Evolutionary conservation across 2,888 invertebrate genomes (phyloP).

Genomic region (Galerucella pusilla): DNA sequence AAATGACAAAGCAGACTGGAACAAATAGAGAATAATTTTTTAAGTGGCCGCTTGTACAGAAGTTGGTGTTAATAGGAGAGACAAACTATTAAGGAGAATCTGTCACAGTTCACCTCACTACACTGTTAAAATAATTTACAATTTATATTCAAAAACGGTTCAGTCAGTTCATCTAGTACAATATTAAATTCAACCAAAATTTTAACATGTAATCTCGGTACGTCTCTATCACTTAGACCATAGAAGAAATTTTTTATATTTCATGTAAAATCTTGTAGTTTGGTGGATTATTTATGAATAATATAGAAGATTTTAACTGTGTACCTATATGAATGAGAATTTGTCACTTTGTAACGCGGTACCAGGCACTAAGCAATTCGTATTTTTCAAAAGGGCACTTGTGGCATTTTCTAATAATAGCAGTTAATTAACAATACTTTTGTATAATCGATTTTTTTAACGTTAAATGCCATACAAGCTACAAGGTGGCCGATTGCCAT

Average conservation of each 20-base stretch:
- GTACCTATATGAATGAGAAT: constrained; percentile 16
- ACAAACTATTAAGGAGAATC: constrained; percentile 49
- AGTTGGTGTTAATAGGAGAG: constrained; percentile 47
- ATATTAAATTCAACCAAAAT: neutral
- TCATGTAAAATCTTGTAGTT: too few species aligned
- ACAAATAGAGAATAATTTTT: constrained; percentile 46
- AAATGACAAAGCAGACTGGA: constrained; percentile 47
- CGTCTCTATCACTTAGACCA: too few species aligned
- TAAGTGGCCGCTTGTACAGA: constrained; percentile 43
- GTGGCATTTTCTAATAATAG: constrained; percentile 50
- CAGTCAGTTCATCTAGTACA: neutral
- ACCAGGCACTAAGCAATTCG: constrained; percentile 53
- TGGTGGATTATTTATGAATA: neutral
- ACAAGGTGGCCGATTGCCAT: constrained; percentile 40
- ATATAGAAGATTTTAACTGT: neutral
- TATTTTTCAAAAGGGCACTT: constrained; percentile 54
- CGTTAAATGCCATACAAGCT: constrained; percentile 44
- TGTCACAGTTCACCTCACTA: constrained; percentile 45
- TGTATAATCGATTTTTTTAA: constrained; percentile 46
- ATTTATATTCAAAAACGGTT: neutral
- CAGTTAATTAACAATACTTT: constrained; percentile 50
- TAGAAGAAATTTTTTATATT: too few species aligned
- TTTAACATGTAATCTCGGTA: too few species aligned
- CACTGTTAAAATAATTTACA: constrained; percentile 12
- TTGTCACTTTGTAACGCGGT: constrained; percentile 49